phyloP scores from a whole-genome alignment of 2,888 invertebrate genomes.

The Campoplex capitator region DNA sequence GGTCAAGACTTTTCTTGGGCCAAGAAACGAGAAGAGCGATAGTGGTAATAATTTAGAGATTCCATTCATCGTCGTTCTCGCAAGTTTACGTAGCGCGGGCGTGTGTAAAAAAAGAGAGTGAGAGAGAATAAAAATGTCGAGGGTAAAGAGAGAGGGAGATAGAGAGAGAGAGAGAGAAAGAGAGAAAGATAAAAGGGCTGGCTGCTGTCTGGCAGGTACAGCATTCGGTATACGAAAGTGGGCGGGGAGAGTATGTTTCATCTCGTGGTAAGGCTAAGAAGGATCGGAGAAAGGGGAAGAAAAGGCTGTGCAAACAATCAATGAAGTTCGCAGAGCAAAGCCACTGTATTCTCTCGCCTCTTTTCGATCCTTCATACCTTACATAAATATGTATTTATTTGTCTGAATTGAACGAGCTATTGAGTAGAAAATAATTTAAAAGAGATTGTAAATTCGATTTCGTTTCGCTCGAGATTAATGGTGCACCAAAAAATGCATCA shows the following conservation, averaged over 20 bases:
- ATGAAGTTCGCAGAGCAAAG: constrained; percentile 72
- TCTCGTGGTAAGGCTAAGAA: constrained; percentile 55
- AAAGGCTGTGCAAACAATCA: constrained; percentile 75
- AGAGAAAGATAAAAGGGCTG: constrained; percentile 65
- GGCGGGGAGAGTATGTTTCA: constrained; percentile 69
- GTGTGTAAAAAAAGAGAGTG: constrained; percentile 54
- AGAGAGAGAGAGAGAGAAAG: background rate
- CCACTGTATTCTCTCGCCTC: constrained; percentile 59
- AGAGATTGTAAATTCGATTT: background rate
- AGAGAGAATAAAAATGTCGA: constrained; percentile 35
- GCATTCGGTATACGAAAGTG: constrained; percentile 66
- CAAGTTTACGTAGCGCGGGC: constrained; percentile 47
- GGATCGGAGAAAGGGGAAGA: constrained; percentile 63
- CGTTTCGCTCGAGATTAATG: background rate
- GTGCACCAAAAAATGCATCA: background rate
- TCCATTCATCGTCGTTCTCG: constrained; percentile 73
- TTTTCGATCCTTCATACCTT: constrained; percentile 43
- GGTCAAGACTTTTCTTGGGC: constrained; percentile 72
- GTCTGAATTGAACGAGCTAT: constrained; percentile 26
- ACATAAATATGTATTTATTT: constrained; percentile 36
- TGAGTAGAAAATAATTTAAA: constrained; percentile 4
- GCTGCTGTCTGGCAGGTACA: constrained; percentile 68
- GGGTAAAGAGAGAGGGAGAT: constrained; percentile 47
- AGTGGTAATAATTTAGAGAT: constrained; percentile 75
- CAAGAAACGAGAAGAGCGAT: constrained; percentile 70